Evolutionary conservation across 2,888 invertebrate species (phyloP), one percentile per base, ranked within the genome.

Genomic region (Blomia tropicalis): DNA sequence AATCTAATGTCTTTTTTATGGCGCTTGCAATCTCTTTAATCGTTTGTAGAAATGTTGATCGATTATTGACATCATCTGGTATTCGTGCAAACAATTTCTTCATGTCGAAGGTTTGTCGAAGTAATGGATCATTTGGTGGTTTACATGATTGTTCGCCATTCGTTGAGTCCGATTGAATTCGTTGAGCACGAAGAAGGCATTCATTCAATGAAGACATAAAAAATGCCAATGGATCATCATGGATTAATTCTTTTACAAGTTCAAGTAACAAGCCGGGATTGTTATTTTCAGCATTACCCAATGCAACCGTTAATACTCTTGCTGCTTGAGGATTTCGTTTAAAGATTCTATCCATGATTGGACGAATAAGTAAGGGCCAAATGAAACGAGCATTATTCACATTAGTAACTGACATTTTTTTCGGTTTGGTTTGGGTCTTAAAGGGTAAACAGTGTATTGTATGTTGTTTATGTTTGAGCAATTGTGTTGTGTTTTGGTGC

Each of bases 1-100:
- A 47, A 19, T 47, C 51, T 7, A 47, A n/a, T 47, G n/a, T 47
- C 27, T 47, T 47, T 19, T 47, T 47, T 7, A 47, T 47, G 22
- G 51, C 51, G n/a, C 51, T 47, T 14, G 51, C 51, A 47, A 47
- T 47, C 51, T 47, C 51, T n/a, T 47, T 47, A n/a, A 47, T 47
- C 14, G 51, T 47, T 14, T 27, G 23, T 27, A 47, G 27, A 27
- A 47, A 47, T 7, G 7, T 7, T 11, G 7, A 11, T 7, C 51
- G 51, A 7, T 47, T 7, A 25, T 25, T 22, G 27, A 47, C 22
- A 11, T 47, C 11, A 19, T 47, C 27, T 47, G 51, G 51, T n/a
- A 47, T 27, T 47, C 51, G 51, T 7, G 51, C 51, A n/a, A 47
- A n/a, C 23, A 47, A n/a, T n/a, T 47, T 7, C n/a, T 47, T 47